phyloP scores from a whole-genome alignment of 2,797 vertebrate species.

The Cynopterus sphinx region DNA sequence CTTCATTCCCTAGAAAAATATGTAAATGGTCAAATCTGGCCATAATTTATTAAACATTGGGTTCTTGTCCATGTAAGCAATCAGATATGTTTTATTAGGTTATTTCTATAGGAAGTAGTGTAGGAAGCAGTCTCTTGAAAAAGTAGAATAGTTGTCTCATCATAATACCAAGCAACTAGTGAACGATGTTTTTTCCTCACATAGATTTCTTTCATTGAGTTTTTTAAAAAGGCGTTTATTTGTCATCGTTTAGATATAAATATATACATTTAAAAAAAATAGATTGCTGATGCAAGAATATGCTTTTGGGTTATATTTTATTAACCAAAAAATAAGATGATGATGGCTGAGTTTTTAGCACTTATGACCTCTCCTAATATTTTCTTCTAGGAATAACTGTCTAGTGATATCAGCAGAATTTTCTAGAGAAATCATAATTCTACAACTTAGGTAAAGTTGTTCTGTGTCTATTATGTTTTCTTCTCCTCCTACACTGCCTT shows the following conservation, averaged over 20 bases:
- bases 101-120: conserved; percentile 38
- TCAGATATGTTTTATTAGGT: conserved; percentile 44
- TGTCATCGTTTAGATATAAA: conserved; percentile 26
- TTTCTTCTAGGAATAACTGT: neutral
- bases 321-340: neutral
- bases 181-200: conserved; percentile 24
- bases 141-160: neutral
- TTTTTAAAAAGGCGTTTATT: conserved; percentile 45
- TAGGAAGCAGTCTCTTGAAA: conserved; percentile 42
- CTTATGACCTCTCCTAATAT: neutral
- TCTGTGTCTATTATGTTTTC: neutral
- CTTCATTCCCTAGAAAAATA: conserved; percentile 16
- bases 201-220: conserved; percentile 38
- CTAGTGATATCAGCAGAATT: neutral
- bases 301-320: conserved; percentile 15
- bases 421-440: neutral
- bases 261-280: neutral
- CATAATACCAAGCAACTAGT: neutral
- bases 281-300: neutral
- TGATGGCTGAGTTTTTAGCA: neutral
- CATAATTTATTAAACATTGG: conserved; percentile 47
- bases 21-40: conserved; percentile 20
- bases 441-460: neutral
- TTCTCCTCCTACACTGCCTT: neutral
- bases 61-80: neutral